Evolutionary conservation across 2,888 invertebrate species (phyloP), one percentile per base, ranked within the genome.

Genomic region (Dolichopus griseipennis): DNA sequence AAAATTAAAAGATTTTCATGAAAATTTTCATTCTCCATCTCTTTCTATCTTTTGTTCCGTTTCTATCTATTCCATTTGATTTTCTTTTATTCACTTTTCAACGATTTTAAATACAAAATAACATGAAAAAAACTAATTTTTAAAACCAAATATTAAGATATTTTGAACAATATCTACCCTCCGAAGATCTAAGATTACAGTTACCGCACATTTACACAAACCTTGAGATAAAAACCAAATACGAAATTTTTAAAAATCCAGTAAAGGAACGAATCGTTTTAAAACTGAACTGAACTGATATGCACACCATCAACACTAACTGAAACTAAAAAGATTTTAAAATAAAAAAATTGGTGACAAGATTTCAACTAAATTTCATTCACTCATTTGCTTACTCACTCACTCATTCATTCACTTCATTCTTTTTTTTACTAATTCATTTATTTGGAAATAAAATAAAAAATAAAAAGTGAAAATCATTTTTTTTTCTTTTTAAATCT

Each of bases 331-430:
- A 10, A 2, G 37, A 37, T 37, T 37, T 2, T 37, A 37, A 8
- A 12, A 37, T 37, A 10, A 18, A 12, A 52, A 52, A 18, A 52
- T 12, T 52, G 52, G 52, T 52, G 52, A 52, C 52, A 52, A 52
- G 52, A 12, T 52, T 52, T 52, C 52, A n/a, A 52, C 52, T 52
- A 52, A 52, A 52, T 52, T 52, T 52, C 52, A 52, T 52, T 52
- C 52, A 52, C 41, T 41, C 41, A 41, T 15, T 41, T 15, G 15
- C 41, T 41, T 41, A 41, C 41, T 41, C 15, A 41, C 41, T 41
- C 41, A 41, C 41, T 41, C 41, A 41, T 15, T 15, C 41, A 15
- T 15, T 12, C 41, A 12, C 41, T 41, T 41, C 41, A 41, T 41
- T 41, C 41, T 12, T 41, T 41, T 15, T 12, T 41, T 41, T 15